Conservation (phyloP, 2,113 vertebrate genomes). For the Circaetus gallicus region DNA sequence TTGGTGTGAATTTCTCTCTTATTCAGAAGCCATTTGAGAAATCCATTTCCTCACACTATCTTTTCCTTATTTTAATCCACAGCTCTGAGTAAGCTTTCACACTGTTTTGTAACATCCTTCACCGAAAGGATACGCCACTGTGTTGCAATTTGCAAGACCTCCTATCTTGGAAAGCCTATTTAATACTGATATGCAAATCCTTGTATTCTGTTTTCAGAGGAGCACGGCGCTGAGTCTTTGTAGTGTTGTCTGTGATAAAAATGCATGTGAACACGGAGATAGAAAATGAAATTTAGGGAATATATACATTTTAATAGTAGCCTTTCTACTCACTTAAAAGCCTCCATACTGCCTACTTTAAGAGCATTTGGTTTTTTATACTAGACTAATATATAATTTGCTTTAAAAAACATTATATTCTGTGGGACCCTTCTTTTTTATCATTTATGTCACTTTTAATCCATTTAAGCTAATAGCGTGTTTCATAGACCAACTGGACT, state of each 20-base stretch:
- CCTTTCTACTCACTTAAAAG: background rate
- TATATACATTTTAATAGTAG: background rate
- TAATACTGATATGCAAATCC: background rate
- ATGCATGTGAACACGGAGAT: background rate
- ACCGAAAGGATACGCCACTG: background rate
- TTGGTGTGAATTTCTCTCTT: background rate
- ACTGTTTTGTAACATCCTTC: background rate
- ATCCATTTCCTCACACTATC: background rate
- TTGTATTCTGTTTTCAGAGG: background rate
- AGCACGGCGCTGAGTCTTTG: background rate
- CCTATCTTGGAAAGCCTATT: background rate
- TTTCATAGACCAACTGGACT: background rate
- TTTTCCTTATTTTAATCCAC: background rate
- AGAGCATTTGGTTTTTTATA: background rate
- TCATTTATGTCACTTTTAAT: background rate
- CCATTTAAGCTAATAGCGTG: background rate
- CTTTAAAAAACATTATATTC: background rate
- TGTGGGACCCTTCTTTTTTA: rapidly evolving
- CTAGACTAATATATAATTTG: background rate
- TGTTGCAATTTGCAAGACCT: background rate
- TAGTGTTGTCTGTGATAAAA: background rate
- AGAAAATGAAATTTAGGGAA: background rate
- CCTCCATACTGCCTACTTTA: background rate
- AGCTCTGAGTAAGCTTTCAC: background rate
- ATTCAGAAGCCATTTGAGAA: background rate